These are phyloP conservation scores for Aptenodytes patagonicus DNA, from an alignment of 2,113 vertebrate species.

Conservation along the genomic window DNA sequence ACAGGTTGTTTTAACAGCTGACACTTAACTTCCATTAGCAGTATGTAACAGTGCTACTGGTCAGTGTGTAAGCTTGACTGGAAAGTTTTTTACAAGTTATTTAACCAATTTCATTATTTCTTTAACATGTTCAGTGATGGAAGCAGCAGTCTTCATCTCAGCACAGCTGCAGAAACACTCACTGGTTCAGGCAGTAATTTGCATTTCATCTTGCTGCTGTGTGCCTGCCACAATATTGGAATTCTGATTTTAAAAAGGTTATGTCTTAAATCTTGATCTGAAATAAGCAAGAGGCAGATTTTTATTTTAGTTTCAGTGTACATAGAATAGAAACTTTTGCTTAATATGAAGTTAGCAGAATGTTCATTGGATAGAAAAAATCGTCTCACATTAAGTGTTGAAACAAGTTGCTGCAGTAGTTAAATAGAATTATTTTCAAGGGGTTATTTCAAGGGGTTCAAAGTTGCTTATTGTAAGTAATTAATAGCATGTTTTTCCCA, in stretches of 20 bases:
- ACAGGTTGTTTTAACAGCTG: neutral
- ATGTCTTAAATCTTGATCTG: neutral
- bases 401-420: neutral
- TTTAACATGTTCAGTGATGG: neutral
- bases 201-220: neutral
- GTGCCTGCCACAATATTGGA: neutral
- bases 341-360: neutral
- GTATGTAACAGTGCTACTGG: neutral
- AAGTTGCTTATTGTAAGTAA: neutral
- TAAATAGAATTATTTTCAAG: slow-evolving; percentile 1
- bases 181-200: neutral
- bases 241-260: neutral
- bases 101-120: neutral
- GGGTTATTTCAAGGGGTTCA: neutral
- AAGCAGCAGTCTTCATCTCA: neutral
- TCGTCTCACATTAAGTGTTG: neutral
- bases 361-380: neutral
- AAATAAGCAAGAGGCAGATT: neutral
- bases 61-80: neutral
- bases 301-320: neutral
- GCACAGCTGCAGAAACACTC: neutral
- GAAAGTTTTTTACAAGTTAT: neutral
- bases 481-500: neutral
- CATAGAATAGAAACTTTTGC: neutral
- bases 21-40: neutral